These are phyloP conservation scores for Eupithecia exiguata DNA, from an alignment of 2,888 invertebrate species.

Conservation along the genomic window DNA sequence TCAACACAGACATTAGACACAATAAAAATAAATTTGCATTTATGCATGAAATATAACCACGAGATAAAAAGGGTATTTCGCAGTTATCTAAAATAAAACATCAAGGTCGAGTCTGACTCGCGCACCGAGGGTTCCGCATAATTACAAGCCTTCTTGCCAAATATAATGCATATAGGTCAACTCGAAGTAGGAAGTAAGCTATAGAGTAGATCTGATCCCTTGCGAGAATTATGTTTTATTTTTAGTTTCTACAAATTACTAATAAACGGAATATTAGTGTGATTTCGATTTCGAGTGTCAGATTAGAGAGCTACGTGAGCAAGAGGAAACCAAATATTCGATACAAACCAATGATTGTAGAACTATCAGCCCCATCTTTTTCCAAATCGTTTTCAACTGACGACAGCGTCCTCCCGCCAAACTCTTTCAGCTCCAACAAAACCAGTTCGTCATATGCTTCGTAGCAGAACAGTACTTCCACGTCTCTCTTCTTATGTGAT, in stretches of 20 bases:
- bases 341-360: slow-evolving; percentile 84
- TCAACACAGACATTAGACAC: not conserved
- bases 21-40: too few species aligned
- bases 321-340: not conserved
- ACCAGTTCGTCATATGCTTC: slow-evolving; percentile 99
- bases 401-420: slow-evolving; percentile 88
- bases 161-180: too few species aligned
- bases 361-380: slow-evolving; percentile 84
- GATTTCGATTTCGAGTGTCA: not conserved
- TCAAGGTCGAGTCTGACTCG: too few species aligned
- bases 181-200: too few species aligned
- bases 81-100: too few species aligned
- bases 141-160: too few species aligned
- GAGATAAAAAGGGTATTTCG: too few species aligned
- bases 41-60: too few species aligned
- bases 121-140: too few species aligned
- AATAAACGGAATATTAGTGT: not conserved
- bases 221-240: too few species aligned
- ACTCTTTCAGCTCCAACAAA: slow-evolving; percentile 93
- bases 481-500: slow-evolving; percentile 92
- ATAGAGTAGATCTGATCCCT: too few species aligned
- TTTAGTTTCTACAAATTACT: too few species aligned
- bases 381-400: slow-evolving; percentile 98
- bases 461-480: slow-evolving; percentile 97
- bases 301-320: not conserved